A percentile compares a stretch with the other conserved stretches of the same genome.
Evolutionary conservation across 2,113 vertebrate genomes (phyloP).

Genomic region (human (Homo sapiens)): GRCh38 chrX:74774501-74775000

Average conservation of each 20-base stretch:
- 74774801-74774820: constrained; percentile 49
- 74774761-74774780: neutral
- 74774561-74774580: constrained; percentile 38
- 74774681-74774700: neutral
- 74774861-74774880: constrained; percentile 77
- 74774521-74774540: constrained; percentile 20
- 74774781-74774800: constrained; percentile 36
- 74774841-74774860: constrained; percentile 75
- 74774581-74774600: neutral
- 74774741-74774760: constrained; percentile 59
- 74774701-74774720: constrained; percentile 41
- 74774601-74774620: constrained; percentile 3
- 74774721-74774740: neutral
- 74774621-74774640: neutral
- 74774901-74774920: constrained; percentile 78
- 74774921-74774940: constrained; percentile 82
- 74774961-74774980: constrained; percentile 45
- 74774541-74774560: neutral
- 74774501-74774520: constrained; percentile 25
- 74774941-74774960: constrained; percentile 67
- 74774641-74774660: constrained; percentile 34
- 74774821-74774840: constrained; percentile 43
- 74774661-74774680: constrained; percentile 3
- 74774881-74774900: constrained; percentile 80
- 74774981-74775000: constrained; percentile 75